Evolutionary conservation across 1,140 invertebrate species (phyloP), one percentile per base, ranked within the genome.

Genomic region (Hyphantria cunea): DNA sequence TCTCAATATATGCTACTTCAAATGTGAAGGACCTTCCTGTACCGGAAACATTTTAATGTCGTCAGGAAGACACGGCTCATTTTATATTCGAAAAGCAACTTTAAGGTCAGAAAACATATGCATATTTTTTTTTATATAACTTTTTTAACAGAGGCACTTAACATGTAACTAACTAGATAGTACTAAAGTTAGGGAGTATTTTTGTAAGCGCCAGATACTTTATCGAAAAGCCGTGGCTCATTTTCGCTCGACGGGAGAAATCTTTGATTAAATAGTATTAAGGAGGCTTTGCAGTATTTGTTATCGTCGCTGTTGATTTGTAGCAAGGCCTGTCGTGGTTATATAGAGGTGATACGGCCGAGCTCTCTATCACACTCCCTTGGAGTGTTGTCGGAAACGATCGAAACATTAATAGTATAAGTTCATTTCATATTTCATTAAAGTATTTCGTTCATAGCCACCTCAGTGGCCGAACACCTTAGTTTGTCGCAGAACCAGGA

Each of bases 181-280:
- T 3, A 25, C 1, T 25, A 25, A 25, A 25, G 1, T 25, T 25
- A 25, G 17, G 17, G 17, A 25, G 17, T 25, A 25, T 25, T 25
- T 25, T 25, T 25, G 17, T 25, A 25, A 25, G 5, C 17, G 17
- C 39, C 5, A 39, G 12, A 11, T 48, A 49, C 14, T 25, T 14
- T 34, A 7, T 33, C 45, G 32, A 54, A 64, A 68, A 63, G 47
- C 33, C 15, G 65, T 45, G 32, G 60, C 60, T 32, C 25, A 60
- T 60, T 41, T 60, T 60, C 48, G 6, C 39, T 51, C 48, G 47
- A 59, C 56, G 56, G n/a, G 41, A 51, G 37, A 78, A 78, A 87
- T 88, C 85, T 81, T 71, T 75, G 72, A 64, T 73, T 76, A 89
- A 89, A 86, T 76, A 86, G 68, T 82, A 76, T 82, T 89, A 84